phyloP scores from a whole-genome alignment of 2,888 invertebrate genomes.

The Hyalella azteca region DNA sequence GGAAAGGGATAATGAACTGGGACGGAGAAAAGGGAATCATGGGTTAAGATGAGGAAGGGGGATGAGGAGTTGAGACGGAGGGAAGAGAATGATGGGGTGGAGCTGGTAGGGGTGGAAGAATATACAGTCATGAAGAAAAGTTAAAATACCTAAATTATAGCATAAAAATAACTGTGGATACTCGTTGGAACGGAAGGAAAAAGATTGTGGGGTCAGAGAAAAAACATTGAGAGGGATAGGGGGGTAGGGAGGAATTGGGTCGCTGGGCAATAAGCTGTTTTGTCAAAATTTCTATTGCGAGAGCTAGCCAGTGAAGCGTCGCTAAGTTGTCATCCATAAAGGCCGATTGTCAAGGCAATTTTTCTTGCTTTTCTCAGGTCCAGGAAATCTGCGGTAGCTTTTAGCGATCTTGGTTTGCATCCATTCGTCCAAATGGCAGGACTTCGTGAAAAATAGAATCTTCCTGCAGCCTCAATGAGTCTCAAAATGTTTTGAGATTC shows the following conservation, averaged over 20 bases:
- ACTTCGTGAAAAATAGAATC: background rate
- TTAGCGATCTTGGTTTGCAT: conserved; percentile 27
- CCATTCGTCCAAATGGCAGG: background rate
- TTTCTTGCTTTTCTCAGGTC: background rate
- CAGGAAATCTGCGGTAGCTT: background rate
- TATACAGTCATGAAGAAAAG: too few species aligned
- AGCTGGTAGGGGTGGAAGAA: background rate
- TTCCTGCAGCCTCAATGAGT: background rate
- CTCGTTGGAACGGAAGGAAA: too few species aligned
- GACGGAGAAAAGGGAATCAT: background rate
- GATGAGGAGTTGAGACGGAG: background rate
- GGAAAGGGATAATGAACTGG: background rate
- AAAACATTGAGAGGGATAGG: background rate
- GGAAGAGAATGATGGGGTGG: background rate
- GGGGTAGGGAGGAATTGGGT: background rate
- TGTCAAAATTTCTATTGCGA: conserved; percentile 16
- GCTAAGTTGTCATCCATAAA: conserved; percentile 36
- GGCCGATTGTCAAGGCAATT: conserved; percentile 33
- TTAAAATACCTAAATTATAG: too few species aligned
- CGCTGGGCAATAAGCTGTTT: conserved; percentile 24
- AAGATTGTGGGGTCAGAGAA: background rate
- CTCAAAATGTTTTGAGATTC: background rate
- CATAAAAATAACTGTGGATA: too few species aligned
- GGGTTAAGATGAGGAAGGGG: background rate
- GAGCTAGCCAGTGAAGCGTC: conserved; percentile 20